These are phyloP conservation scores for Muscicapa striata DNA, from an alignment of 2,797 vertebrate species.

Conservation along the genomic window DNA sequence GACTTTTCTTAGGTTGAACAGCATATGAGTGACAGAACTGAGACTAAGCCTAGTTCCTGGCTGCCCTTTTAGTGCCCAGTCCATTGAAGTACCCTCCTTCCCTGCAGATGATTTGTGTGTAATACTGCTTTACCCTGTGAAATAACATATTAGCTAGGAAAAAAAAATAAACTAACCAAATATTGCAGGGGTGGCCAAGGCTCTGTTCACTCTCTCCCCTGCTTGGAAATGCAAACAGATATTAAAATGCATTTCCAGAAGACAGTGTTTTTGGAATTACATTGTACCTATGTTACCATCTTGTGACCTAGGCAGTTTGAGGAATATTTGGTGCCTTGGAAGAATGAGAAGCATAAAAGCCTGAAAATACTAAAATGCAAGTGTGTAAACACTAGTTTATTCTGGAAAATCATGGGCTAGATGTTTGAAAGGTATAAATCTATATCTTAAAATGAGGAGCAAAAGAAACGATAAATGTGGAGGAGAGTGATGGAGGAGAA, in stretches of 20 bases:
- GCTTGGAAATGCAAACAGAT: neutral
- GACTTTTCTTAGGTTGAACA: neutral
- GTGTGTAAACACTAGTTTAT: neutral
- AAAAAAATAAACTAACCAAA: neutral
- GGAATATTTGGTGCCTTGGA: neutral
- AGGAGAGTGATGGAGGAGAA: neutral
- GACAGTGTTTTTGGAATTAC: neutral
- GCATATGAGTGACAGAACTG: neutral
- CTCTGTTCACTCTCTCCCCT: neutral
- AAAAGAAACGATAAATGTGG: neutral
- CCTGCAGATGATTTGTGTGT: neutral
- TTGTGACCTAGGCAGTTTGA: neutral
- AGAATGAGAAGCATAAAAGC: neutral
- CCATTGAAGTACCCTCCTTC: neutral
- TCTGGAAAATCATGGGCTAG: neutral
- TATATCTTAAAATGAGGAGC: neutral
- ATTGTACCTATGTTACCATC: neutral
- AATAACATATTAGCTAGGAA: neutral
- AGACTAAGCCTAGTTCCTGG: neutral
- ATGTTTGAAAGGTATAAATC: neutral
- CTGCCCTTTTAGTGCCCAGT: accelerated
- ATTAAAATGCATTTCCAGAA: neutral
- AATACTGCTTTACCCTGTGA: neutral
- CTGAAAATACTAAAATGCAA: neutral
- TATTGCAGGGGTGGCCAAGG: neutral